A percentile compares a stretch with the other conserved stretches of the same genome.
These are phyloP conservation scores for Eumeta japonica DNA, from an alignment of 1,140 invertebrate species.

Conservation along the genomic window DNA sequence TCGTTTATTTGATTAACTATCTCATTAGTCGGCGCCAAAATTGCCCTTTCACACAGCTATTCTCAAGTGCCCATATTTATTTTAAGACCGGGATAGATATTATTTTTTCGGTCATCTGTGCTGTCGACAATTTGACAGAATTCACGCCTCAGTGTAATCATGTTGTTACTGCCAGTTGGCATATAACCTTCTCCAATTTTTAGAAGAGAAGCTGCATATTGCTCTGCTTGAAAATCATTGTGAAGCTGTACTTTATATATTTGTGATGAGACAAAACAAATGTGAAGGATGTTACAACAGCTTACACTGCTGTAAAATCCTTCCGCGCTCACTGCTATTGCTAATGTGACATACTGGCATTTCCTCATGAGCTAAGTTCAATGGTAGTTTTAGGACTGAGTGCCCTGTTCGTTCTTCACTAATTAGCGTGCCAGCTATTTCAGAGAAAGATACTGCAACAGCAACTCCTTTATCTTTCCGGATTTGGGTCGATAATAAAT, in stretches of 20 bases:
- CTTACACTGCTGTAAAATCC: no score
- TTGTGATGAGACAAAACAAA: slow-evolving; percentile 13
- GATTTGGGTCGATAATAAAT: slow-evolving; percentile 29
- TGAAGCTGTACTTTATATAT: slow-evolving; percentile 23
- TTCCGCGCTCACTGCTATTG: slow-evolving; percentile 15
- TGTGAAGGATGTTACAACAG: no score
- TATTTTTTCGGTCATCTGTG: slow-evolving; percentile 12
- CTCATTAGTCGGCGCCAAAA: slow-evolving; percentile 20
- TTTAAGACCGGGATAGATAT: slow-evolving; percentile 14
- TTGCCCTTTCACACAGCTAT: slow-evolving; percentile 23
- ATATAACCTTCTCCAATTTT: slow-evolving; percentile 21
- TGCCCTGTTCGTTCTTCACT: slow-evolving; percentile 54
- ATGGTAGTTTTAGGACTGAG: no score
- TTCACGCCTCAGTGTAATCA: no score
- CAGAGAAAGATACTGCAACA: no score
- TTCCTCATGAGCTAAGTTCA: no score
- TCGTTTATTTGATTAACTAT: slow-evolving; percentile 9
- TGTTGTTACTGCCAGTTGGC: slow-evolving; percentile 12
- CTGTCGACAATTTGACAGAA: slow-evolving; percentile 21
- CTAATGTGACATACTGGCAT: slow-evolving; percentile 16
- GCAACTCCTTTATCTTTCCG: no score
- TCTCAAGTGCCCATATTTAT: slow-evolving; percentile 13
- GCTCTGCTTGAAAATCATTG: no score
- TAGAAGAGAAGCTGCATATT: slow-evolving; percentile 17
- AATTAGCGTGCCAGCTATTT: slow-evolving; percentile 58